phyloP scores from a whole-genome alignment of 2,888 invertebrate genomes.

The Oegoconia quadripuncta region DNA sequence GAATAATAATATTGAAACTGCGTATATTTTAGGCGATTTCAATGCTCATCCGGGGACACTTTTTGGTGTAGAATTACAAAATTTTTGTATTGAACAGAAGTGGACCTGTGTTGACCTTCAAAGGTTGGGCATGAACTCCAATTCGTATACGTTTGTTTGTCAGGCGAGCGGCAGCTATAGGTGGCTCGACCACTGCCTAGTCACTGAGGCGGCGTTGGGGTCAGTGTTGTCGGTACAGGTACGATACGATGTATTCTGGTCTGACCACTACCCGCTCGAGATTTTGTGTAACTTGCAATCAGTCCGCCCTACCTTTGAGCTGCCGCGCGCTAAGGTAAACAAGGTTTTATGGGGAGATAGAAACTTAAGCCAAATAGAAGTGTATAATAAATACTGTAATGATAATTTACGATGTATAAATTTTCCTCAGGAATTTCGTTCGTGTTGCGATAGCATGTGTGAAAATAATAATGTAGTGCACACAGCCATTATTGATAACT shows the following conservation, averaged over 20 bases:
- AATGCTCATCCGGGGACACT: too few relatives aligned
- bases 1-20: conserved; percentile 10
- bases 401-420: not conserved
- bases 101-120: conserved; percentile 7
- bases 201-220: conserved; percentile 7
- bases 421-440: too few relatives aligned
- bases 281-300: conserved; percentile 8
- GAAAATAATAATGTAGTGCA: too few relatives aligned
- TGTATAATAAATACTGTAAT: conserved; percentile 6
- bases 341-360: conserved; percentile 13
- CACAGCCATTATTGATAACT: not conserved
- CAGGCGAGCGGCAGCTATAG: conserved; percentile 9
- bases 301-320: conserved; percentile 1
- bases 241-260: conserved; percentile 15
- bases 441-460: too few relatives aligned
- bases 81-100: conserved; percentile 4
- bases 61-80: conserved; percentile 7
- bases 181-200: conserved; percentile 19
- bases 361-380: conserved; percentile 7
- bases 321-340: conserved; percentile 4
- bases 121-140: conserved; percentile 1
- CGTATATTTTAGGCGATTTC: too few relatives aligned
- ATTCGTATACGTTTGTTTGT: conserved; percentile 4
- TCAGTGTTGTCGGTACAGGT: conserved; percentile 4
- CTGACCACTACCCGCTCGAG: conserved; percentile 16